Percentiles rank a stretch among this genome's conserved stretches.
These are phyloP conservation scores for Haplochromis burtoni DNA, from an alignment of 2,113 vertebrate genomes.

Conservation along the genomic window DNA sequence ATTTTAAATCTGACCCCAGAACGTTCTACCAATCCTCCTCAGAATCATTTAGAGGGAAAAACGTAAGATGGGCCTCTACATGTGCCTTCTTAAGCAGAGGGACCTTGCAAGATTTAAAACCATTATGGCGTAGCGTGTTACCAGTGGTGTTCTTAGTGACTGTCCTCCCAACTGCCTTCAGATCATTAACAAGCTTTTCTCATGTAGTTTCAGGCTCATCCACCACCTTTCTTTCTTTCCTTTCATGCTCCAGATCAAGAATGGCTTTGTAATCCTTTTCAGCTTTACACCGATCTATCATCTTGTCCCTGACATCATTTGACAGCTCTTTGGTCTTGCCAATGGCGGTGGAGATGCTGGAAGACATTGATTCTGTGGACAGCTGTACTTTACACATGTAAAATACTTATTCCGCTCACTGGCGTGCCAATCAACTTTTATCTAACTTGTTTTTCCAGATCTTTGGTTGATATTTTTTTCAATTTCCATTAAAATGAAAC, in stretches of 20 bases:
- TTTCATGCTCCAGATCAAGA: background rate
- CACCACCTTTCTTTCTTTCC: background rate
- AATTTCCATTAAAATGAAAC: background rate
- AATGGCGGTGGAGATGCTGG: background rate
- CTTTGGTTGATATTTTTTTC: background rate
- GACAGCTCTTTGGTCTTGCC: background rate
- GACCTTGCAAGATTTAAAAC: background rate
- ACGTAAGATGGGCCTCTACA: rapidly evolving
- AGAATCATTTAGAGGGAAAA: background rate
- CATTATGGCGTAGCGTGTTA: background rate
- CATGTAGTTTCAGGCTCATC: background rate
- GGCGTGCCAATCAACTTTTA: background rate
- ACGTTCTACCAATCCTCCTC: background rate
- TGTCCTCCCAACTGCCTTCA: background rate
- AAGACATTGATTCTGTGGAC: background rate
- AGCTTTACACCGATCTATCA: background rate
- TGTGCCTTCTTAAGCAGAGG: background rate
- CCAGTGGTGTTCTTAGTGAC: background rate
- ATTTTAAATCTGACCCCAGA: background rate
- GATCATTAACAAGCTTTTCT: background rate
- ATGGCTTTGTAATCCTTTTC: background rate
- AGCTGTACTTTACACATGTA: background rate
- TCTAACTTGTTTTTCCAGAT: background rate
- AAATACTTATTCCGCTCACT: background rate
- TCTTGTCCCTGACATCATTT: background rate